Evolutionary conservation across 1,140 invertebrate genomes (phyloP).

Genomic region (Sinella curviseta): DNA sequence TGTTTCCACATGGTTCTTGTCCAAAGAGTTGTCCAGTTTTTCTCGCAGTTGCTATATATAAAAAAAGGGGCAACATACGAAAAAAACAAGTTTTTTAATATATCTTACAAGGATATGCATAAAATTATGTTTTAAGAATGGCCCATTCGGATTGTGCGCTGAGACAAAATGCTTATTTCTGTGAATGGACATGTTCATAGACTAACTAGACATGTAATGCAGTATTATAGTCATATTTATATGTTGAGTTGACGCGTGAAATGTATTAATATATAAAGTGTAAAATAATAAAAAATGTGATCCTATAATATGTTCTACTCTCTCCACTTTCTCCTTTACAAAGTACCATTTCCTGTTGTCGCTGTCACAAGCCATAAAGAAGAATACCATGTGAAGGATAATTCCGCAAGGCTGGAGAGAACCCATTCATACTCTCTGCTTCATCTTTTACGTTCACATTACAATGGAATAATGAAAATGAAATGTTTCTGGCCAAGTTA

Average conservation of each 20-base stretch:
- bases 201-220: no score
- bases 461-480: no score
- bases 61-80: neutral
- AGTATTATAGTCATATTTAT: no score
- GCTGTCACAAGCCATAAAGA: neutral
- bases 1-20: conserved; percentile 44
- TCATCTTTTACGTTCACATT: no score
- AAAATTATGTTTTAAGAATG: neutral
- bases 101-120: neutral
- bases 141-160: no score
- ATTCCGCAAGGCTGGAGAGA: neutral
- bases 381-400: neutral
- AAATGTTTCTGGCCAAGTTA: no score
- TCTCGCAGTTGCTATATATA: conserved; percentile 30
- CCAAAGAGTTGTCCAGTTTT: conserved; percentile 24
- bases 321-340: neutral
- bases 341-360: conserved; percentile 10
- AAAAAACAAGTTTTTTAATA: neutral
- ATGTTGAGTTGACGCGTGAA: neutral
- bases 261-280: neutral
- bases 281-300: neutral
- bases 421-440: neutral
- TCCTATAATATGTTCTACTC: neutral
- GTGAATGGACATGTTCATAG: no score
- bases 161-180: no score